Evolutionary conservation across 2,113 vertebrate species (phyloP).

Genomic region (Hippocampus mohnikei): DNA sequence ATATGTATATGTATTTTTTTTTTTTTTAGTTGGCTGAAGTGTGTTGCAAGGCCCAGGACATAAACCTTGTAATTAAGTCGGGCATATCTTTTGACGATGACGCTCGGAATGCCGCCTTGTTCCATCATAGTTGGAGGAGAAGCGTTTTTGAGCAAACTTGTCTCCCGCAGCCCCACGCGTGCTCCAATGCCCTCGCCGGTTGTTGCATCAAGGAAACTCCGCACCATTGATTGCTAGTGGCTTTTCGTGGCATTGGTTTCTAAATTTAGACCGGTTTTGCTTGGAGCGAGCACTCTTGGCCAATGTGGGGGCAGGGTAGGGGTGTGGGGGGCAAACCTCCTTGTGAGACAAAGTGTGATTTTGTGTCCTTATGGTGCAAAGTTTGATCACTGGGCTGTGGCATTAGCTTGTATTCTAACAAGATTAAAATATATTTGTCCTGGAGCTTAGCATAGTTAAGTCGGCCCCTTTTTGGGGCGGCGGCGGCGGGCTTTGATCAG

Average conservation of each 20-base stretch:
- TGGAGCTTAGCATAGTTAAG: conserved; percentile 99
- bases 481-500: conserved; percentile 95
- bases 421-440: conserved; percentile 99
- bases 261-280: neutral
- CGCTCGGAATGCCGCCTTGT: too few species aligned
- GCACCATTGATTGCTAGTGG: too few species aligned
- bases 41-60: too few species aligned
- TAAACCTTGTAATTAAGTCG: too few species aligned
- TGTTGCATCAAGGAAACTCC: neutral
- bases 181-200: neutral
- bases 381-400: conserved; percentile 87
- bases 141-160: neutral
- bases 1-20: too few species aligned
- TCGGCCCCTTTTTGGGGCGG: conserved; percentile 78
- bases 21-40: too few species aligned
- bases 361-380: conserved; percentile 75
- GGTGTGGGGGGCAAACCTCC: neutral
- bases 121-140: too few species aligned
- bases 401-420: conserved; percentile 99
- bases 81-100: too few species aligned
- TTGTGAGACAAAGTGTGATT: conserved; percentile 25
- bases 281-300: neutral
- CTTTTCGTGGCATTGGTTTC: too few species aligned
- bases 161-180: neutral
- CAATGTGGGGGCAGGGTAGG: too few species aligned